phyloP scores from a whole-genome alignment of 1,140 invertebrate genomes.

The Zaprionus camerounensis region DNA sequence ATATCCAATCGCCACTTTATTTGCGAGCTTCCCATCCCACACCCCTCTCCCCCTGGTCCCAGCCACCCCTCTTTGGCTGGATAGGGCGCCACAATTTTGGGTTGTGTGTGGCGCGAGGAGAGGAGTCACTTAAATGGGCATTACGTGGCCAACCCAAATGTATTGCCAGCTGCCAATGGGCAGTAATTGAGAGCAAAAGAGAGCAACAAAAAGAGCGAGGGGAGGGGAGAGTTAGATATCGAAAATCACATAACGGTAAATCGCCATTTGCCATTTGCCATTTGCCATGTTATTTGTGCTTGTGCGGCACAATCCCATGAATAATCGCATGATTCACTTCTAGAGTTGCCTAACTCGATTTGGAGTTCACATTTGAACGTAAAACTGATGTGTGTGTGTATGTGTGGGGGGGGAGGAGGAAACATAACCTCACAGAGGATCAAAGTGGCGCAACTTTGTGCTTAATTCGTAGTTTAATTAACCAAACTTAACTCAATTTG shows the following conservation, averaged over 20 bases:
- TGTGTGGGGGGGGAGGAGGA: too few relatives aligned
- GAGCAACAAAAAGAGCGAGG: neutral
- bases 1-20: slow-evolving; percentile 82
- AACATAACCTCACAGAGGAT: neutral
- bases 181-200: slow-evolving; percentile 61
- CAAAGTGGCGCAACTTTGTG: neutral
- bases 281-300: slow-evolving; percentile 28
- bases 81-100: neutral
- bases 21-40: slow-evolving; percentile 45
- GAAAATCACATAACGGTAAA: slow-evolving; percentile 38
- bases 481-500: neutral
- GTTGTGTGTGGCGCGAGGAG: neutral
- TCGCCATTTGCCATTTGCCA: slow-evolving; percentile 22
- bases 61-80: neutral
- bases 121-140: slow-evolving; percentile 67
- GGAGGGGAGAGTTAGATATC: neutral
- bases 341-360: slow-evolving; percentile 9
- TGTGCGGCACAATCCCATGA: slow-evolving; percentile 17
- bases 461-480: neutral
- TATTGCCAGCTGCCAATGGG: slow-evolving; percentile 64
- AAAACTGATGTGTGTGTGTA: neutral
- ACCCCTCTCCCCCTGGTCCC: too few relatives aligned
- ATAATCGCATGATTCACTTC: slow-evolving; percentile 31
- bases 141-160: slow-evolving; percentile 69
- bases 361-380: neutral